Percentiles rank a stretch among this genome's conserved stretches.
Conservation (phyloP, 1,140 invertebrate genomes). For the Drosophila serrata region DNA sequence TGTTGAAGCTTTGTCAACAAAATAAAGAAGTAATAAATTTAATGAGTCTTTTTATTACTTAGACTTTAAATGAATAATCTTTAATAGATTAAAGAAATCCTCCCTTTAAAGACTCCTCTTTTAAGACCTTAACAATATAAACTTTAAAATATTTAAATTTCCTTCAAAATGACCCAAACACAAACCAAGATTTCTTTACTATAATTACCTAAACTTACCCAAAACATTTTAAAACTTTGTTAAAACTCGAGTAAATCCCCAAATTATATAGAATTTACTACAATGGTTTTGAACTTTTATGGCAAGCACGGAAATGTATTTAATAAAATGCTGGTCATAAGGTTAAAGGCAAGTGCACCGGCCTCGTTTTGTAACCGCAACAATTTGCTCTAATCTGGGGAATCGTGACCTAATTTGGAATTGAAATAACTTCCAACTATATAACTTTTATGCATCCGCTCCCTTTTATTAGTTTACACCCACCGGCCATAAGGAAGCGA, state of each 20-base stretch:
- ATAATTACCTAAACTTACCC: neutral
- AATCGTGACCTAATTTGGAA: conserved; percentile 36
- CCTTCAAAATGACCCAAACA: neutral
- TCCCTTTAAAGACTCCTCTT: neutral
- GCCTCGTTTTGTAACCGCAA: neutral
- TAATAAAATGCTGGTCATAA: conserved; percentile 6
- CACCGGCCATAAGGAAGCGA: conserved; percentile 35
- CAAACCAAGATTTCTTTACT: neutral
- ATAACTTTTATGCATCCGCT: conserved; percentile 38
- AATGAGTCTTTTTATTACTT: too few relatives aligned
- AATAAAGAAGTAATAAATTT: too few relatives aligned
- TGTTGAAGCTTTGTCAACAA: too few relatives aligned
- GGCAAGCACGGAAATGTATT: neutral
- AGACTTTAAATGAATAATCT: too few relatives aligned
- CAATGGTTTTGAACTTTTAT: neutral
- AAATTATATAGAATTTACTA: neutral
- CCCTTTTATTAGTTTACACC: conserved; percentile 40
- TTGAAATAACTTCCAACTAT: conserved; percentile 36
- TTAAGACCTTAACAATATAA: neutral
- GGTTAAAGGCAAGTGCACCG: conserved; percentile 8
- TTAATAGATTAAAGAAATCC: too few relatives aligned
- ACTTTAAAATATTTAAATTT: neutral
- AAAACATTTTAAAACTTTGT: neutral
- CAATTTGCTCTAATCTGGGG: conserved; percentile 16
- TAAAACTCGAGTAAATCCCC: neutral